These are phyloP conservation scores for Drosophila auraria DNA, from an alignment of 1,140 invertebrate species.

Conservation along the genomic window DNA sequence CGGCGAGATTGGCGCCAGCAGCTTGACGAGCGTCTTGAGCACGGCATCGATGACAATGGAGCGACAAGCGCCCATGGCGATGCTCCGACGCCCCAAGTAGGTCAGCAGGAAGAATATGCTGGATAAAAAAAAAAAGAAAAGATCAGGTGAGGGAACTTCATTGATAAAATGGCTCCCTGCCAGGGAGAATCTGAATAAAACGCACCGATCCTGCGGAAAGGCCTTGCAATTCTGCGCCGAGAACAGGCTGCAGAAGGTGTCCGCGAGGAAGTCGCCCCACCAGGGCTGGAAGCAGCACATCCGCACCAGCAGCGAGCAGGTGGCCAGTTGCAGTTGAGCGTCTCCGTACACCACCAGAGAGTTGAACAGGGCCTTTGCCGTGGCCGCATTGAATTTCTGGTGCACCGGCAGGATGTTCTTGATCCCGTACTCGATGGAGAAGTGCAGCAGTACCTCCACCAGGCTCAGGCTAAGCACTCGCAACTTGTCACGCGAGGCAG, in stretches of 20 bases:
- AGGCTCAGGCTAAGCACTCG: slow-evolving; percentile 92
- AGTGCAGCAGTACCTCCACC: slow-evolving; percentile 91
- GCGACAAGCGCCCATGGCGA: slow-evolving; percentile 87
- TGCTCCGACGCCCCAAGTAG: slow-evolving; percentile 93
- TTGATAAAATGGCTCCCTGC: neutral
- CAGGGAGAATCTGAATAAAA: neutral
- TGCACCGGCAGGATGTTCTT: slow-evolving; percentile 86
- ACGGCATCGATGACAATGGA: slow-evolving; percentile 88
- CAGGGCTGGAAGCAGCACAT: slow-evolving; percentile 91
- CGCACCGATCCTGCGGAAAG: slow-evolving; percentile 94
- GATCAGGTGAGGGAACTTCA: neutral
- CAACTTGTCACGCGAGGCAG: slow-evolving; percentile 91
- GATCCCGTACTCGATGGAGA: slow-evolving; percentile 88
- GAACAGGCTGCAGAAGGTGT: slow-evolving; percentile 92
- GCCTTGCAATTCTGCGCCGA: slow-evolving; percentile 91
- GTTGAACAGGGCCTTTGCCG: slow-evolving; percentile 90
- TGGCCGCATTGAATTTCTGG: slow-evolving; percentile 87
- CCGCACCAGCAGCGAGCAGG: slow-evolving; percentile 89
- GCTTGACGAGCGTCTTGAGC: slow-evolving; percentile 87
- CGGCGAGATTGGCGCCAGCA: slow-evolving; percentile 86
- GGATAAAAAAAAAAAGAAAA: slow-evolving; percentile 67
- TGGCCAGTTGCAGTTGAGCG: slow-evolving; percentile 86
- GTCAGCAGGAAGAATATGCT: slow-evolving; percentile 95
- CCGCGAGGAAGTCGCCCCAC: slow-evolving; percentile 95
- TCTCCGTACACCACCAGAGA: slow-evolving; percentile 82